Conservation (phyloP, 2,888 invertebrate species). For the Polietes domitor region DNA sequence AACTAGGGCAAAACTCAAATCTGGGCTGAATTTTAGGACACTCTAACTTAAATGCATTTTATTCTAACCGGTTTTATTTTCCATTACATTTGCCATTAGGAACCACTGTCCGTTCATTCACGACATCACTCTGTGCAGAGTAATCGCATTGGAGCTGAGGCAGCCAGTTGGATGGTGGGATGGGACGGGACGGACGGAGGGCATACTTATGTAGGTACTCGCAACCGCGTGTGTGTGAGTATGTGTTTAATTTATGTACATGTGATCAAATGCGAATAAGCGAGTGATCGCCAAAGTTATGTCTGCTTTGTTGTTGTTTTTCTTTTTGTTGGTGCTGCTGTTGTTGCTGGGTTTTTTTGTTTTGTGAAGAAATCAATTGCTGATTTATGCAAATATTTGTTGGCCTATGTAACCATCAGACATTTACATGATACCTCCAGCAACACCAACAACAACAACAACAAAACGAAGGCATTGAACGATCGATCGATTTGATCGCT, state of each 20-base stretch:
- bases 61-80: too few relatives aligned
- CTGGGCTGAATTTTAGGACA: too few relatives aligned
- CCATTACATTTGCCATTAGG: too few relatives aligned
- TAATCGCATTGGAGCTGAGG: not conserved
- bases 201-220: not conserved
- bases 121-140: not conserved
- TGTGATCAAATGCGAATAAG: conserved; percentile 60
- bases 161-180: not conserved
- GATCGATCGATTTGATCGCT: conserved; percentile 42
- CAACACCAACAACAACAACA: conserved; percentile 3
- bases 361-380: conserved; percentile 60
- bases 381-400: conserved; percentile 65
- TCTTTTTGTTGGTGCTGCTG: conserved; percentile 19
- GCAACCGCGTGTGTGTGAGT: too few relatives aligned
- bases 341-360: conserved; percentile 4
- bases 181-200: not conserved
- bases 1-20: too few relatives aligned
- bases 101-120: too few relatives aligned
- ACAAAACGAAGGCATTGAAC: conserved; percentile 51
- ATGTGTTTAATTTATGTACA: conserved; percentile 59
- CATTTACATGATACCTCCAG: conserved; percentile 63
- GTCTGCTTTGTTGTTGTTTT: not conserved
- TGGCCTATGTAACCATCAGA: conserved; percentile 65
- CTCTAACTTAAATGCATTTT: too few relatives aligned
- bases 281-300: conserved; percentile 54